Base-by-base conservation (phyloP, 2,888 invertebrate species). In the Notodonta ziczac region DNA sequence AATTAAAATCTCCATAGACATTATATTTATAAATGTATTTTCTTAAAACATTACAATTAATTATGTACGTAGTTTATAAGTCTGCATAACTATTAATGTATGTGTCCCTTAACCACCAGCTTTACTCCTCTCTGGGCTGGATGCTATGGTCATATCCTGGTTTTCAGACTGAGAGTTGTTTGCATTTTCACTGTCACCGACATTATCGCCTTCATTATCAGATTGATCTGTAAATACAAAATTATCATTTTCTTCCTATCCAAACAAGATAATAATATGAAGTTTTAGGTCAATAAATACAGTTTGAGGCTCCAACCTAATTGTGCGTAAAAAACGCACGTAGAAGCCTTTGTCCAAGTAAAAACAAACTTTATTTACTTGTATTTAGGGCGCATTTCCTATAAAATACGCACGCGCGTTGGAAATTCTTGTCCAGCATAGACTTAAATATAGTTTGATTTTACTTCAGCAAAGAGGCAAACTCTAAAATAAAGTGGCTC, bases 141-240 rank as follows among this genome's bases (percentile, higher is more conserved):
- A 88, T 2, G 85, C 77, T 63, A 78, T 74, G 59, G 85, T 83
- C n/a, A 76, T 77, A 16, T 92, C 92, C 62, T 82, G 90, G 56
- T 78, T 88, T 70, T 93, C 93, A 52, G 87, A 77, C 73, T 91
- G 93, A 6, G 91, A 90, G 71, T 82, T 90, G 72, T 89, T 93
- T 46, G 87, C 82, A 72, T 88, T 89, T 8, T 93, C 93, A 76
- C 84, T 86, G 57, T 91, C 92, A 6, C 84, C 90, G 62, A 87
- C 89, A 71, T 88, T 90, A 6, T 93, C 93, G 10, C 89, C 93
- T 81, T 93, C 93, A 80, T 93, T 93, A 65, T 93, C 93, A 8
- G 93, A 93, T 83, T 89, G 87, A 61, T 92, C 93, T 89, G 78
- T 61, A 80, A 77, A 48, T 12, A 57, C 10, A 58, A 24, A 10